phyloP scores from a whole-genome alignment of 2,113 vertebrate species.

The Lucifuga dentata region DNA sequence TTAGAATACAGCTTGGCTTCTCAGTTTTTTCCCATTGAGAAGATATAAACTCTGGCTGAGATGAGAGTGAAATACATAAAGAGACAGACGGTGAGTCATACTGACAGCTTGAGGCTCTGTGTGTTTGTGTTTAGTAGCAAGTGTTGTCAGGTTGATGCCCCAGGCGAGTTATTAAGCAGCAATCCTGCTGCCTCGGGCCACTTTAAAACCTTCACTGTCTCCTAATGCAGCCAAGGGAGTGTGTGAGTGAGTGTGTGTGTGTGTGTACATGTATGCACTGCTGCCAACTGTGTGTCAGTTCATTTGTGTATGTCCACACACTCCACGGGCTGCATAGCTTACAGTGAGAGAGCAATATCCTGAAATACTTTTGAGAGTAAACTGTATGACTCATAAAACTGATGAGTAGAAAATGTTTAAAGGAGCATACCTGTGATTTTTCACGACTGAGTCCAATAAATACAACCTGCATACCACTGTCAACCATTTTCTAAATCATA shows the following conservation, averaged over 20 bases:
- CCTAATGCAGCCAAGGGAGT: conserved; percentile 55
- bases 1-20: conserved; percentile 21
- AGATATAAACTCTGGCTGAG: conserved; percentile 35
- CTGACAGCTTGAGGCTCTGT: conserved; percentile 28
- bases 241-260: conserved; percentile 35
- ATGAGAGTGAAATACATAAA: conserved; percentile 15
- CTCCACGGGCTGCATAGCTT: too few relatives aligned
- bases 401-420: too few relatives aligned
- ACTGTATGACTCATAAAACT: too few relatives aligned
- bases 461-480: too few relatives aligned
- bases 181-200: conserved; percentile 74
- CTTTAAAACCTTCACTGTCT: conserved; percentile 71
- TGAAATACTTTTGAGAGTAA: too few relatives aligned
- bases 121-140: conserved; percentile 55
- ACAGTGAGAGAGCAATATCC: too few relatives aligned
- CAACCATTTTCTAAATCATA: too few relatives aligned
- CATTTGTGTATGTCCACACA: conserved; percentile 21
- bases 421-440: too few relatives aligned
- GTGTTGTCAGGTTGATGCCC: conserved; percentile 73
- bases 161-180: conserved; percentile 75
- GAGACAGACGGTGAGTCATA: conserved; percentile 34
- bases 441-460: too few relatives aligned
- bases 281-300: conserved; percentile 31
- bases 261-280: conserved; percentile 18
- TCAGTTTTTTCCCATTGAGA: conserved; percentile 10